Conservation (phyloP, 2,113 vertebrate genomes). For the Eidolon helvum region DNA sequence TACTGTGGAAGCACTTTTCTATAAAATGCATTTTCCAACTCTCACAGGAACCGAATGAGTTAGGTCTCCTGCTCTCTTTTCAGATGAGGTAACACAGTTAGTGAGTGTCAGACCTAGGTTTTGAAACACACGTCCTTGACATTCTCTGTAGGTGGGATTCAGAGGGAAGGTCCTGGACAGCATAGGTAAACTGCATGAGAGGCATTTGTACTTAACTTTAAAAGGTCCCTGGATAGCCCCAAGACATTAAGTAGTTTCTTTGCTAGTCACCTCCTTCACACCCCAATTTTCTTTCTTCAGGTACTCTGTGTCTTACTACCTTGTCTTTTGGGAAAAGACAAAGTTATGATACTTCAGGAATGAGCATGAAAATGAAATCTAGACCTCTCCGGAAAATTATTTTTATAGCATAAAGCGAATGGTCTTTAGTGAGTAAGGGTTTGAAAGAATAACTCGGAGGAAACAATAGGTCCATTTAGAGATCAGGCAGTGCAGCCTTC, state of each 20-base stretch:
- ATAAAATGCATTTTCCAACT: background rate
- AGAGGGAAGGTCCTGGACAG: background rate
- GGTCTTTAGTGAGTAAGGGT: background rate
- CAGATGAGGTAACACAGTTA: background rate
- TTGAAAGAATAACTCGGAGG: background rate
- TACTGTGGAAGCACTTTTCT: background rate
- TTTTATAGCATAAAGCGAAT: background rate
- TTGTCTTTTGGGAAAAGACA: background rate
- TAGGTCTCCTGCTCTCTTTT: background rate
- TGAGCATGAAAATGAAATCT: background rate
- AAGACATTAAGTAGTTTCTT: background rate
- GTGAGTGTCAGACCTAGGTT: background rate
- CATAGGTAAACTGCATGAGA: background rate
- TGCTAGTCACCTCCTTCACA: background rate
- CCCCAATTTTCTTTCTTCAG: background rate
- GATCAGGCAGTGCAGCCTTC: background rate
- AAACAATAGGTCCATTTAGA: background rate
- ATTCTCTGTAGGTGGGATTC: background rate
- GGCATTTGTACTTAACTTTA: background rate
- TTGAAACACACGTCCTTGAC: background rate
- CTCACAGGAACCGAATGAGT: background rate
- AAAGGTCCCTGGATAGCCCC: background rate
- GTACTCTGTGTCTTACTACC: background rate
- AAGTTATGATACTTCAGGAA: background rate
- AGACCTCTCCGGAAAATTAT: background rate